phyloP scores from a whole-genome alignment of 2,797 vertebrate genomes.

The Phrynocephalus vlangalii region DNA sequence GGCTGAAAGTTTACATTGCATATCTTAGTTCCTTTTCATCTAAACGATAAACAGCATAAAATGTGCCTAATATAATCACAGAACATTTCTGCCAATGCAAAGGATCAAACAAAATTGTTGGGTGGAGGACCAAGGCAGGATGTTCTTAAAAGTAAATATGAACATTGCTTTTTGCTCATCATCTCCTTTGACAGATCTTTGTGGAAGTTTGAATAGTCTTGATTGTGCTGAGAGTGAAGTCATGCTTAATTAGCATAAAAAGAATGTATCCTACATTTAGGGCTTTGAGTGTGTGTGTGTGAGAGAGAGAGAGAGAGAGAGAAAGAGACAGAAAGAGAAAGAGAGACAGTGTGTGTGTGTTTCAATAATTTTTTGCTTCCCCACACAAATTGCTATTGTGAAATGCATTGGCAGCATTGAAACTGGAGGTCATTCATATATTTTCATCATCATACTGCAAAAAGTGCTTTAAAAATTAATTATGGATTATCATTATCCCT shows the following conservation, averaged over 20 bases:
- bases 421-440: neutral
- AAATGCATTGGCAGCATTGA: conserved; percentile 23
- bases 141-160: conserved; percentile 45
- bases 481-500: conserved; percentile 2
- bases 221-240: conserved; percentile 52
- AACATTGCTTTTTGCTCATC: conserved; percentile 38
- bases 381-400: conserved; percentile 30
- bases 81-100: conserved; percentile 40
- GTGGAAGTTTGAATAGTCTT: conserved; percentile 57
- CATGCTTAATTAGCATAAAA: conserved; percentile 50
- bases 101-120: conserved; percentile 29
- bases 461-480: conserved; percentile 10
- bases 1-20: conserved; percentile 38
- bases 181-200: conserved; percentile 58
- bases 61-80: conserved; percentile 19
- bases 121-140: neutral
- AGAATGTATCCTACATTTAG: conserved; percentile 31
- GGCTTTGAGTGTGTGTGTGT: neutral
- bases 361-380: conserved; percentile 39
- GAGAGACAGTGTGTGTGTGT: neutral
- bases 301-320: too few relatives aligned
- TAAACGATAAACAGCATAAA: neutral
- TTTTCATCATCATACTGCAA: neutral
- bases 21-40: conserved; percentile 46
- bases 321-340: neutral